Evolutionary conservation across 2,113 vertebrate genomes (phyloP).

Genomic region (Drymodes brunneopygia): DNA sequence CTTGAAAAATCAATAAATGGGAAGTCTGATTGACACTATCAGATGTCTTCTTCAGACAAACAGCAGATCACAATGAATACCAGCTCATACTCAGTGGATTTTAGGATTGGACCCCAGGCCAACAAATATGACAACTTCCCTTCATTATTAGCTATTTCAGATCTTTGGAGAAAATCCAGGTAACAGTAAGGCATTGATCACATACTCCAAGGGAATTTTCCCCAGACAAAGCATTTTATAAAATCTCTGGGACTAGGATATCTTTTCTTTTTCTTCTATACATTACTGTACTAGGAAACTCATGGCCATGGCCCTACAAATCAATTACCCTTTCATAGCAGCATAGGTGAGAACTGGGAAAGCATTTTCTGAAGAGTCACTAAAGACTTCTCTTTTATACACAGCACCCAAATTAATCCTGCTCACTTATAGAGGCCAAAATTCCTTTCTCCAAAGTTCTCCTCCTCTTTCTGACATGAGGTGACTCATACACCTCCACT

Average conservation of each 20-base stretch:
- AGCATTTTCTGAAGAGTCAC: not conserved
- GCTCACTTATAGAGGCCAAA: not conserved
- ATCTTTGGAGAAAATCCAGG: not conserved
- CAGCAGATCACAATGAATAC: not conserved
- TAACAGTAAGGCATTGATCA: not conserved
- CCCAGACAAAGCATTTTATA: not conserved
- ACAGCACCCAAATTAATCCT: not conserved
- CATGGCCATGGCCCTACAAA: not conserved
- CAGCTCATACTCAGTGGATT: not conserved
- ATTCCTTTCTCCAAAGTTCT: not conserved
- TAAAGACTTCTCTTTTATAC: not conserved
- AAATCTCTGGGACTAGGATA: not conserved
- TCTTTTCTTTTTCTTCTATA: not conserved
- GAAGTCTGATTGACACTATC: slow-evolving; percentile 22
- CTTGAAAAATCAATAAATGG: slow-evolving; percentile 23
- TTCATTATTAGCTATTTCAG: not conserved
- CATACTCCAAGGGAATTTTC: not conserved
- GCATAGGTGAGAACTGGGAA: not conserved
- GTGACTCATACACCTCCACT: not conserved
- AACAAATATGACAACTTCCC: not conserved
- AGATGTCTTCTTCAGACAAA: slow-evolving; percentile 28
- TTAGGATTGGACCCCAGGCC: not conserved
- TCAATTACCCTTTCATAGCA: not conserved
- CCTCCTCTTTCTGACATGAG: not conserved
- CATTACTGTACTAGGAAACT: not conserved